Evolutionary conservation across 2,797 vertebrate species (phyloP).

Genomic region (Malurus leucopterus): DNA sequence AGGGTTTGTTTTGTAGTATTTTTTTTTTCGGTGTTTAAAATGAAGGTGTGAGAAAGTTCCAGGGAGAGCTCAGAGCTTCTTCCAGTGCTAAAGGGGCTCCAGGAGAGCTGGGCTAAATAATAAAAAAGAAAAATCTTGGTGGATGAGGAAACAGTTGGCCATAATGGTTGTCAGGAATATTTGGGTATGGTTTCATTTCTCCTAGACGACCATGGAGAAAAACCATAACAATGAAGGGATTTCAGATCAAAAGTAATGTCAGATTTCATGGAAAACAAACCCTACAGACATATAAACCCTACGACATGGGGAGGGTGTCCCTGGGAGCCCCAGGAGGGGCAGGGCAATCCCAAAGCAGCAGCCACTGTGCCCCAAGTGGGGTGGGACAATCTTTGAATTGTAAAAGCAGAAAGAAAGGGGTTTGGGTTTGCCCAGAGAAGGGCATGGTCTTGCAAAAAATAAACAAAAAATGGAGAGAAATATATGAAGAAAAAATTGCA

Average conservation of each 20-base stretch:
- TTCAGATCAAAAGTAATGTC: neutral
- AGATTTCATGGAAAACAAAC: neutral
- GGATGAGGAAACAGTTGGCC: neutral
- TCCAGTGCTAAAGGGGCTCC: neutral
- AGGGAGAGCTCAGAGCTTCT: neutral
- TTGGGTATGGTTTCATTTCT: neutral
- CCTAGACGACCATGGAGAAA: rapidly evolving
- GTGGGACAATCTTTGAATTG: too few relatives aligned
- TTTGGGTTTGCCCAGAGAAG: neutral
- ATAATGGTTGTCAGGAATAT: neutral
- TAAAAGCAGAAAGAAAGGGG: neutral
- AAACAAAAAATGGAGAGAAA: neutral
- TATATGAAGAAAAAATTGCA: neutral
- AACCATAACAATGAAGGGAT: too few relatives aligned
- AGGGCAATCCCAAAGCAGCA: neutral
- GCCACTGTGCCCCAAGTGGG: neutral
- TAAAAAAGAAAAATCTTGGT: neutral
- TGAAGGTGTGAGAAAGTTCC: neutral
- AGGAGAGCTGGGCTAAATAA: neutral
- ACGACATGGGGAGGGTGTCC: too few relatives aligned
- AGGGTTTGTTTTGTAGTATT: rapidly evolving
- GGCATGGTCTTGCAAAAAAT: neutral
- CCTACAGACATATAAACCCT: too few relatives aligned
- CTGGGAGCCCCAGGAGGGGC: neutral
- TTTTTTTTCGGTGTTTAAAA: neutral